Conservation (phyloP, 37 sponge, comb jelly and placozoan genomes). For the Tethya wilhelma region DNA sequence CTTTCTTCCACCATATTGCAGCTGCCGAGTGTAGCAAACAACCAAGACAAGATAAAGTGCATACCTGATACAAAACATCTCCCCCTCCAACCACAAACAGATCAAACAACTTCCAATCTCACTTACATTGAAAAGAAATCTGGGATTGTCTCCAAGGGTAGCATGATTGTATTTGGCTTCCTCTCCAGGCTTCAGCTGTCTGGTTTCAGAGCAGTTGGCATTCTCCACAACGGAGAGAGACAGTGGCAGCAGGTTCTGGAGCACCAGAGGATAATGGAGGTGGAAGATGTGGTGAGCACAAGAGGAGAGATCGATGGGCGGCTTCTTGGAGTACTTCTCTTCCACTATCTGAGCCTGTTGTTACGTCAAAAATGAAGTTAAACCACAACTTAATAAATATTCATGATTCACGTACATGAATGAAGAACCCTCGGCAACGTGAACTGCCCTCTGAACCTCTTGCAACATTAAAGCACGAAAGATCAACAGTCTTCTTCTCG, state of each 20-base stretch:
- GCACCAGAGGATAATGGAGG: slow-evolving; percentile 53
- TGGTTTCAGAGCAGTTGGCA: neutral
- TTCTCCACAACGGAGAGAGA: slow-evolving; percentile 3
- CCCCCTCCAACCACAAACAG: neutral
- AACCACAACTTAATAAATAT: neutral
- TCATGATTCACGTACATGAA: slow-evolving; percentile 18
- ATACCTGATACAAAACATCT: neutral
- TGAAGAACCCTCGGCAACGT: slow-evolving; percentile 1
- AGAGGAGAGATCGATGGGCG: neutral
- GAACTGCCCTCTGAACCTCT: neutral
- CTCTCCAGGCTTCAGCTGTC: neutral
- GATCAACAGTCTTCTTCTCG: neutral
- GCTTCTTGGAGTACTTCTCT: slow-evolving; percentile 7
- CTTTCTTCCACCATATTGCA: slow-evolving; percentile 6
- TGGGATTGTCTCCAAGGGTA: neutral
- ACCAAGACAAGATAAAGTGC: neutral
- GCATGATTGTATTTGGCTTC: slow-evolving; percentile 2
- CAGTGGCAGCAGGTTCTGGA: slow-evolving; percentile 70
- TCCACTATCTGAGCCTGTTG: neutral
- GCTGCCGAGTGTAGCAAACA: slow-evolving; percentile 3
- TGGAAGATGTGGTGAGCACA: slow-evolving; percentile 49
- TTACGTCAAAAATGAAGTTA: neutral
- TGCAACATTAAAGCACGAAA: neutral
- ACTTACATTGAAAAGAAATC: slow-evolving; percentile 13
- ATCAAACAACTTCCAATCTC: neutral